Evolutionary conservation across 92 coral and sea anemone species (phyloP).

Genomic region (Phenganax marumi): DNA sequence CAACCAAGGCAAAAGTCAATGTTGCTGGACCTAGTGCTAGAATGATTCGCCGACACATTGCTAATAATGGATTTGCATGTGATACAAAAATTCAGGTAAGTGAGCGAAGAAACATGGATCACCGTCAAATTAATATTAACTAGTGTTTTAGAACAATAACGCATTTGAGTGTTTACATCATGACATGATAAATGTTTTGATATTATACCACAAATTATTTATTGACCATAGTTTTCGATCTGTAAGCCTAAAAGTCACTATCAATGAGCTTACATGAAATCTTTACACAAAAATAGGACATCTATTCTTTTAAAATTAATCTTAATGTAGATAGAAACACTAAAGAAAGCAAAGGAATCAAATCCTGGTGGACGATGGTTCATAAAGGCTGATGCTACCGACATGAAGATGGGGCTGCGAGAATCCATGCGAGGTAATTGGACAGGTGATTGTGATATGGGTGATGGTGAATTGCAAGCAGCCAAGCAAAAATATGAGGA

Average conservation of each 20-base stretch:
- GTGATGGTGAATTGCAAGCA: slow-evolving; percentile 40
- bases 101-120: too few relatives aligned
- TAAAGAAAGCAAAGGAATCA: slow-evolving; percentile 18
- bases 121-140: too few relatives aligned
- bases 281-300: not conserved
- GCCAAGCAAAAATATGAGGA: slow-evolving; percentile 30
- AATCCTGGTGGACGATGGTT: slow-evolving; percentile 43
- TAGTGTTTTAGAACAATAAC: not conserved
- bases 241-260: not conserved
- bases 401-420: slow-evolving; percentile 35
- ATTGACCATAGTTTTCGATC: not conserved
- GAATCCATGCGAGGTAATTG: slow-evolving; percentile 33
- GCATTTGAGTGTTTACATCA: not conserved
- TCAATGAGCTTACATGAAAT: too few relatives aligned
- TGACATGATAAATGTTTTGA: too few relatives aligned
- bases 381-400: slow-evolving; percentile 48
- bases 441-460: slow-evolving; percentile 46
- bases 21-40: slow-evolving; percentile 38
- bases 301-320: not conserved
- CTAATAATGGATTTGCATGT: slow-evolving; percentile 17
- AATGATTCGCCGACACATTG: slow-evolving; percentile 24
- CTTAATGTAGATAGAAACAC: slow-evolving; percentile 7
- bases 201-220: not conserved
- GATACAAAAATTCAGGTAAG: slow-evolving; percentile 36
- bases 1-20: slow-evolving; percentile 39